Evolutionary conservation across 2,888 invertebrate species (phyloP).

Genomic region (Petrophora chlorosata): DNA sequence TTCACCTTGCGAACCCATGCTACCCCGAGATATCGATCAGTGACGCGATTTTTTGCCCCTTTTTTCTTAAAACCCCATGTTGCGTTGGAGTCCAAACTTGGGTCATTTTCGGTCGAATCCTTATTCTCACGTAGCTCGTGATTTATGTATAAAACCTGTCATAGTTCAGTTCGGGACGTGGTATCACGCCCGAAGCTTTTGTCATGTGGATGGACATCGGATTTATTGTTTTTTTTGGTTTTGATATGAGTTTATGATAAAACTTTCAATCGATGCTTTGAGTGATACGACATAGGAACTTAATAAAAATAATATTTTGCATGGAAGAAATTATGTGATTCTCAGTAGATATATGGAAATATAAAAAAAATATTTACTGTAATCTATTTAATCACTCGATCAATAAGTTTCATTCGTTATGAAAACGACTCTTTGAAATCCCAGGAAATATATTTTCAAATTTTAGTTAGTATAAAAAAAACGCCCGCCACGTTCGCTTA

Average conservation of each 20-base stretch:
- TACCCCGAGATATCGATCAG: constrained; percentile 37
- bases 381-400: too few species aligned
- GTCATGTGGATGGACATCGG: constrained; percentile 43
- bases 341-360: too few species aligned
- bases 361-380: too few species aligned
- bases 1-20: constrained; percentile 6
- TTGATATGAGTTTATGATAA: constrained; percentile 1
- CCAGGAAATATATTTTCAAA: too few species aligned
- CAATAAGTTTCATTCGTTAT: too few species aligned
- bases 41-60: constrained; percentile 41
- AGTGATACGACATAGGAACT: not conserved
- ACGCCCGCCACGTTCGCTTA: too few species aligned
- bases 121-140: constrained; percentile 52
- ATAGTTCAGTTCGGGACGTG: constrained; percentile 42
- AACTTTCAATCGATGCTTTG: not conserved
- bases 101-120: constrained; percentile 51
- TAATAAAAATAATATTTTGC: not conserved
- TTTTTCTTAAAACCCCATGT: constrained; percentile 37
- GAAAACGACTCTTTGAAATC: too few species aligned
- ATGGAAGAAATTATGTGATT: too few species aligned
- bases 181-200: constrained; percentile 45
- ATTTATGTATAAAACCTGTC: constrained; percentile 53
- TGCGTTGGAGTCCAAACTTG: constrained; percentile 45
- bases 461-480: too few species aligned
- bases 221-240: constrained; percentile 30